These are phyloP conservation scores for Ammospiza nelsoni DNA, from an alignment of 2,113 vertebrate species.

Conservation along the genomic window DNA sequence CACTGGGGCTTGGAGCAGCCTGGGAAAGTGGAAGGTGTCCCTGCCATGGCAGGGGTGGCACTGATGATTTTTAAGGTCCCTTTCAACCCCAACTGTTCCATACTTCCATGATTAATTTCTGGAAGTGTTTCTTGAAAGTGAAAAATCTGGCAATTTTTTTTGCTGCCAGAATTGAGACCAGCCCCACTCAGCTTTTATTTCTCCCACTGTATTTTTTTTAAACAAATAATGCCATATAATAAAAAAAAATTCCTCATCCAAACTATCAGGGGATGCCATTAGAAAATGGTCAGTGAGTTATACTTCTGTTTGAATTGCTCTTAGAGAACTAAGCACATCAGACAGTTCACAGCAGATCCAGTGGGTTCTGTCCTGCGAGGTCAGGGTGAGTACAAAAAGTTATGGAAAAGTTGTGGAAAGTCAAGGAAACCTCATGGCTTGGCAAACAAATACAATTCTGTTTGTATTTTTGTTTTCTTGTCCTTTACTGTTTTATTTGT, in stretches of 20 bases:
- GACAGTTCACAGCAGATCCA: neutral
- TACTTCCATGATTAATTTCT: neutral
- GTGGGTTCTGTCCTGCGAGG: neutral
- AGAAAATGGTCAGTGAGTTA: neutral
- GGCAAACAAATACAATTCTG: neutral
- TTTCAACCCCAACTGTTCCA: neutral
- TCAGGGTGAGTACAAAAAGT: neutral
- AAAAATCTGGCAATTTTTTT: neutral
- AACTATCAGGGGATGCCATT: neutral
- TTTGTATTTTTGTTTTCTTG: neutral
- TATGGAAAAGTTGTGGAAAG: neutral
- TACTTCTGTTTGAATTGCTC: neutral
- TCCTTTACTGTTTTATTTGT: neutral
- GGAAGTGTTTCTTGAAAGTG: neutral
- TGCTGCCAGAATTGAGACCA: neutral
- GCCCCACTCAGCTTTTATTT: neutral
- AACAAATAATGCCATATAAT: neutral
- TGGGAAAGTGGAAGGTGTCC: neutral
- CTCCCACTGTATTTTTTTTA: neutral
- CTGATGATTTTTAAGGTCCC: rapidly evolving
- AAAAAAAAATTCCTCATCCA: neutral
- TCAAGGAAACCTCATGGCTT: neutral
- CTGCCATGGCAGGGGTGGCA: neutral
- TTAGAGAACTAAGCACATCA: neutral
- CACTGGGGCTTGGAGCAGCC: neutral